Percentiles rank a stretch among this genome's conserved stretches.
These are phyloP conservation scores for Elephas maximus DNA, from an alignment of 2,113 vertebrate genomes.

Conservation along the genomic window DNA sequence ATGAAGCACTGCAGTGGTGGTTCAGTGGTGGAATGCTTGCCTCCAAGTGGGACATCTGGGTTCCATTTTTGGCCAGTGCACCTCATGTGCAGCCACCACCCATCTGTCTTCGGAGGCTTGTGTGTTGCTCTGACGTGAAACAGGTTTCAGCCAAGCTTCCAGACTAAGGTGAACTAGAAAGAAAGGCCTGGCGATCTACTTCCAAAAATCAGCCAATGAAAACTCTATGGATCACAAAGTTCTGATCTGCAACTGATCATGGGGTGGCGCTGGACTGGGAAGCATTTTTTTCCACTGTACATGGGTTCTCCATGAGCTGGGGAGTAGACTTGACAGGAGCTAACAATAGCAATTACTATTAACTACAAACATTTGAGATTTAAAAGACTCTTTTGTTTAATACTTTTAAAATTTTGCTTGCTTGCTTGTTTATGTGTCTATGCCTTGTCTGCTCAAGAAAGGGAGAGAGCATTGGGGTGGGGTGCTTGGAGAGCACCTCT, in stretches of 20 bases:
- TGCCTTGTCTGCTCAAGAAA: background rate
- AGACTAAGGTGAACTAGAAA: background rate
- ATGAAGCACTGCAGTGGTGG: background rate
- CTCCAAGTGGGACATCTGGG: background rate
- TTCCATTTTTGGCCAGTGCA: background rate
- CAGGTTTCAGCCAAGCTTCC: background rate
- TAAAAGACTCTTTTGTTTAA: background rate
- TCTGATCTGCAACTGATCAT: background rate
- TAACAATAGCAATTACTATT: background rate
- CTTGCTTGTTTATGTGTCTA: background rate
- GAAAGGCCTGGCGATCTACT: background rate
- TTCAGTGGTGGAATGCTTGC: background rate
- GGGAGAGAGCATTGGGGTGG: background rate
- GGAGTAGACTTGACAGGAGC: background rate
- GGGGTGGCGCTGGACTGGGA: no score
- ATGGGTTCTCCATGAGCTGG: background rate
- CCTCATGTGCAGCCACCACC: background rate
- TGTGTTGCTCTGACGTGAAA: background rate
- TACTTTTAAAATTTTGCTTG: background rate
- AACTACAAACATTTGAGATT: background rate
- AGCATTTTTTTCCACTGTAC: background rate
- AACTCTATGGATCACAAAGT: background rate
- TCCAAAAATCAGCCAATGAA: background rate
- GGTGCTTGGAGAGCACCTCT: background rate
- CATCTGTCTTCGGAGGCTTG: background rate